Conservation (phyloP, 2,888 invertebrate species). For the Eupithecia dodoneata region DNA sequence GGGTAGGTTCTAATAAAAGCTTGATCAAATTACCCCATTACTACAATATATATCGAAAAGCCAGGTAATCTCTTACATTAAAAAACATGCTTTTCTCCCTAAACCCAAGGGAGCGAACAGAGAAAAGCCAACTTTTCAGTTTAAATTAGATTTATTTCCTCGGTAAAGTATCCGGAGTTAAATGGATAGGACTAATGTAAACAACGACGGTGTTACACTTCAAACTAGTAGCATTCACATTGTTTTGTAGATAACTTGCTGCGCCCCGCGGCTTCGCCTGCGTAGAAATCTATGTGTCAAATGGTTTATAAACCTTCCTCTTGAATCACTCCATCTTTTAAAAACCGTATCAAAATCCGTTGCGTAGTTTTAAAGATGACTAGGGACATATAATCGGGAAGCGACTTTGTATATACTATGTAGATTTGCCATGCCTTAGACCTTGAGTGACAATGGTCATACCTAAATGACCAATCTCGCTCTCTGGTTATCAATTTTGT, state of each 20-base stretch:
- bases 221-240: background rate
- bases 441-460: too few species aligned
- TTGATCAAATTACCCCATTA: background rate
- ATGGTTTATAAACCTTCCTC: too few species aligned
- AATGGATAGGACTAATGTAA: constrained; percentile 27
- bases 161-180: constrained; percentile 28
- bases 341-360: too few species aligned
- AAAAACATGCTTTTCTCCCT: background rate
- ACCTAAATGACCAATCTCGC: too few species aligned
- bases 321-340: too few species aligned
- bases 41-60: background rate
- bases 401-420: too few species aligned
- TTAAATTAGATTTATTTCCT: constrained; percentile 29
- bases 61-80: background rate
- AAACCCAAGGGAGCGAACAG: background rate
- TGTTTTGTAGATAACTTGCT: background rate
- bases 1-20: background rate
- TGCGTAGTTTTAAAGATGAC: too few species aligned
- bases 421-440: too few species aligned
- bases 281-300: too few species aligned
- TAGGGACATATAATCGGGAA: too few species aligned
- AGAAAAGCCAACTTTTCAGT: background rate
- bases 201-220: constrained; percentile 19
- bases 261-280: too few species aligned
- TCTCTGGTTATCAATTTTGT: background rate